Conservation (phyloP, 2,797 vertebrate species). For the Telmatherina bonti region DNA sequence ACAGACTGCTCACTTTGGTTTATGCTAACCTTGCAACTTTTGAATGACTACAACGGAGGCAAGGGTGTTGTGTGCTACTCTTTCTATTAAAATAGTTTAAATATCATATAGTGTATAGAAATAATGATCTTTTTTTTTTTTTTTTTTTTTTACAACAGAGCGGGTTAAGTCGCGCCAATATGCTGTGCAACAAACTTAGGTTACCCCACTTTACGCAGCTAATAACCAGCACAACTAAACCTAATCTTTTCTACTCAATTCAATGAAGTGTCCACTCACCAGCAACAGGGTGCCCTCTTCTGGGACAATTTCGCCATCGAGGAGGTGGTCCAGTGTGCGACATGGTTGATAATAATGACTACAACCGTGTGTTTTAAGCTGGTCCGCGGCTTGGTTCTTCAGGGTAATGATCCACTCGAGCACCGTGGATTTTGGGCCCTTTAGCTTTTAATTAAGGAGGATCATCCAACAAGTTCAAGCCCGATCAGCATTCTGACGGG, state of each 20-base stretch:
- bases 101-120: background rate
- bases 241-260: background rate
- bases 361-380: background rate
- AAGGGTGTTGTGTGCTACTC: background rate
- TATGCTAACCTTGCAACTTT: slow-evolving; percentile 23
- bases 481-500: slow-evolving; percentile 41
- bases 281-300: slow-evolving; percentile 94
- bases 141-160: background rate
- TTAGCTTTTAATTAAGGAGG: slow-evolving; percentile 37
- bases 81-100: background rate
- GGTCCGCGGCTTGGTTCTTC: slow-evolving; percentile 22
- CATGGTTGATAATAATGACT: slow-evolving; percentile 70
- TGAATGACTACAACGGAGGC: background rate
- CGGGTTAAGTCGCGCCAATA: background rate
- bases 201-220: background rate
- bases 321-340: slow-evolving; percentile 93
- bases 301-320: slow-evolving; percentile 94
- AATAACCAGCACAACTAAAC: background rate
- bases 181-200: background rate
- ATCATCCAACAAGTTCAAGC: slow-evolving; percentile 41
- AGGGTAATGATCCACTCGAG: slow-evolving; percentile 53
- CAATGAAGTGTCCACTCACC: slow-evolving; percentile 77
- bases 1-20: background rate
- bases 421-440: slow-evolving; percentile 66
- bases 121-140: no score